Conservation (phyloP, 2,797 vertebrate species). For the Lutjanus argentimaculatus region DNA sequence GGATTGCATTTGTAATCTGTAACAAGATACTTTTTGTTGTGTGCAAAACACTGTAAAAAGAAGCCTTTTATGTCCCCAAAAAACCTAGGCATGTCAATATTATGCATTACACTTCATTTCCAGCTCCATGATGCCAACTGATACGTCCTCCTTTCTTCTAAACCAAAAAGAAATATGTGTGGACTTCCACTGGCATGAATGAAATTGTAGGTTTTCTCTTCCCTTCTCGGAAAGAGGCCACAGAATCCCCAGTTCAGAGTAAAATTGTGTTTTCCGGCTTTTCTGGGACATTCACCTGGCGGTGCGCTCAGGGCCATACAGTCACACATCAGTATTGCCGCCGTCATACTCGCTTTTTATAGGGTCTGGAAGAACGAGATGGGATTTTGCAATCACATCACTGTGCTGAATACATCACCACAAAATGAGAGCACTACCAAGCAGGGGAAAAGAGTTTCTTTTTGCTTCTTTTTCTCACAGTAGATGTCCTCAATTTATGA, state of each 20-base stretch:
- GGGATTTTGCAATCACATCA: conserved; percentile 76
- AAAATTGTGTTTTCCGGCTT: conserved; percentile 68
- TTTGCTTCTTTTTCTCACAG: conserved; percentile 31
- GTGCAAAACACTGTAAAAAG: conserved; percentile 14
- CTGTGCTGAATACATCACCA: conserved; percentile 73
- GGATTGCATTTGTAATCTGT: too few species aligned
- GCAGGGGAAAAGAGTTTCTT: conserved; percentile 38
- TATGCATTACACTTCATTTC: conserved; percentile 39
- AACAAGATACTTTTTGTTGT: too few species aligned
- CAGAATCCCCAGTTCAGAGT: conserved; percentile 61
- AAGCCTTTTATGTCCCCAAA: conserved; percentile 13
- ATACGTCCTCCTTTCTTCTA: conserved; percentile 34
- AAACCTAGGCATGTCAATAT: conserved; percentile 32
- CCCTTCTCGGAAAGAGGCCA: conserved; percentile 62
- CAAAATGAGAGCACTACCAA: conserved; percentile 64
- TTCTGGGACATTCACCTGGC: conserved; percentile 78
- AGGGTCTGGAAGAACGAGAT: conserved; percentile 69
- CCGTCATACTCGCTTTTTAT: conserved; percentile 67
- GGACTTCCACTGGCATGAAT: conserved; percentile 56
- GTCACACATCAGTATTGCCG: conserved; percentile 67
- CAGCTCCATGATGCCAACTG: conserved; percentile 27
- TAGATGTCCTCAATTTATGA: conserved; percentile 57
- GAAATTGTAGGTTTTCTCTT: conserved; percentile 40
- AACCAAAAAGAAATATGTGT: conserved; percentile 50
- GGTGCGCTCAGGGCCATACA: conserved; percentile 64